A percentile compares a stretch with the other conserved stretches of the same genome.
These are phyloP conservation scores for Drosophila kanapiae DNA, from an alignment of 1,140 invertebrate genomes.

Conservation along the genomic window DNA sequence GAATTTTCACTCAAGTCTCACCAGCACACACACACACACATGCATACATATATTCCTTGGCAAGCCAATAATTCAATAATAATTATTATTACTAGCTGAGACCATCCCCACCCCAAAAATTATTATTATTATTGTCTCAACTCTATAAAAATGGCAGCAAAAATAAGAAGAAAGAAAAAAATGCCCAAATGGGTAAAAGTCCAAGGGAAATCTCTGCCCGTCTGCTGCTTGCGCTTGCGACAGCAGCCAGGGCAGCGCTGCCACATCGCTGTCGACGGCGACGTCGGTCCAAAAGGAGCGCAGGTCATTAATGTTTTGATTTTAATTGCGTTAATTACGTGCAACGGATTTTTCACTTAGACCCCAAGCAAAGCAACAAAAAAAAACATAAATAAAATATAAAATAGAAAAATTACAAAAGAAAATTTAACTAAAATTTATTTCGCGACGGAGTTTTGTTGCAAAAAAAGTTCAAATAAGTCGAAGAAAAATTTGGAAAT, in stretches of 20 bases:
- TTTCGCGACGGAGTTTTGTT: not conserved
- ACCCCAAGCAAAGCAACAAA: not conserved
- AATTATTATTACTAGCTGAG: slow-evolving; percentile 5
- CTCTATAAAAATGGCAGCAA: too few relatives aligned
- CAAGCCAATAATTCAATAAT: slow-evolving; percentile 16
- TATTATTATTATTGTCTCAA: not conserved
- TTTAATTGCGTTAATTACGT: slow-evolving; percentile 85
- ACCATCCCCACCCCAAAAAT: not conserved
- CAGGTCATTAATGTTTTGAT: slow-evolving; percentile 85
- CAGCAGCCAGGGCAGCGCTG: slow-evolving; percentile 13
- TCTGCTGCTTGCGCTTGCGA: slow-evolving; percentile 8
- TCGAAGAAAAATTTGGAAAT: slow-evolving; percentile 1
- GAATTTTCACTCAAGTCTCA: too few relatives aligned
- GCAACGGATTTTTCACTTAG: slow-evolving; percentile 83
- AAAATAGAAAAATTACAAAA: not conserved
- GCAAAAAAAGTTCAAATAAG: slow-evolving; percentile 22
- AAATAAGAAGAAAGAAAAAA: too few relatives aligned
- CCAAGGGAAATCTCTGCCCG: slow-evolving; percentile 6
- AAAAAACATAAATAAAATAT: not conserved
- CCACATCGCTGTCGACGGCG: slow-evolving; percentile 36
- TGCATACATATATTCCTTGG: not conserved
- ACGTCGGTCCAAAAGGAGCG: slow-evolving; percentile 47
- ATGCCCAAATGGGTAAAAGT: not conserved
- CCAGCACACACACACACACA: not conserved
- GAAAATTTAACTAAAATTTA: slow-evolving; percentile 2